Conservation (phyloP, 2,797 vertebrate genomes). For the Coreius guichenoti region DNA sequence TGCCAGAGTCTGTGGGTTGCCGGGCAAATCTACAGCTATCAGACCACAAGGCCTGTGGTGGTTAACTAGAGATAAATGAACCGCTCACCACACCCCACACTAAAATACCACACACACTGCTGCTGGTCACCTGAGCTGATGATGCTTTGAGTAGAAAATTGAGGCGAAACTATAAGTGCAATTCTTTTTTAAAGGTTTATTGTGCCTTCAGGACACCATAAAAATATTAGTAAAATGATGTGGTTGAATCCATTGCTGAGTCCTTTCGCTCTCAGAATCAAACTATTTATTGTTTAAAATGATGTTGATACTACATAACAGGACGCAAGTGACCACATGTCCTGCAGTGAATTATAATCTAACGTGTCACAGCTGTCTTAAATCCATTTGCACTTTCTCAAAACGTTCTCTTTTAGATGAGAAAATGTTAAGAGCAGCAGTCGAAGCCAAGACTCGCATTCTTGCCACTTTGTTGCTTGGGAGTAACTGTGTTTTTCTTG, state of each 20-base stretch:
- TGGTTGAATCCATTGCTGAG: slow-evolving; percentile 1
- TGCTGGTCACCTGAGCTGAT: neutral
- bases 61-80: slow-evolving; percentile 39
- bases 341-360: slow-evolving; percentile 14
- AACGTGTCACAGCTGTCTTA: slow-evolving; percentile 10
- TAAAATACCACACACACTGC: slow-evolving; percentile 7
- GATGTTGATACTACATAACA: neutral
- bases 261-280: neutral
- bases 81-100: slow-evolving; percentile 18
- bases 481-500: slow-evolving; percentile 48
- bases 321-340: neutral
- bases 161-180: neutral
- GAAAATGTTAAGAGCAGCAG: slow-evolving; percentile 39
- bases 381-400: slow-evolving; percentile 9
- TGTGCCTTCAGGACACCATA: neutral
- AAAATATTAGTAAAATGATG: neutral
- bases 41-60: slow-evolving; percentile 35
- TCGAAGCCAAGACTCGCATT: slow-evolving; percentile 42
- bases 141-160: no score
- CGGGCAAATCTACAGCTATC: slow-evolving; percentile 32
- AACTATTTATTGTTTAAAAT: neutral
- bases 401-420: slow-evolving; percentile 11
- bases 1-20: slow-evolving; percentile 5
- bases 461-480: slow-evolving; percentile 51
- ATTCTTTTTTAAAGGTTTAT: slow-evolving; percentile 14